phyloP scores from a whole-genome alignment of 2,797 vertebrate genomes.

The Gadopsis bispinosus region DNA sequence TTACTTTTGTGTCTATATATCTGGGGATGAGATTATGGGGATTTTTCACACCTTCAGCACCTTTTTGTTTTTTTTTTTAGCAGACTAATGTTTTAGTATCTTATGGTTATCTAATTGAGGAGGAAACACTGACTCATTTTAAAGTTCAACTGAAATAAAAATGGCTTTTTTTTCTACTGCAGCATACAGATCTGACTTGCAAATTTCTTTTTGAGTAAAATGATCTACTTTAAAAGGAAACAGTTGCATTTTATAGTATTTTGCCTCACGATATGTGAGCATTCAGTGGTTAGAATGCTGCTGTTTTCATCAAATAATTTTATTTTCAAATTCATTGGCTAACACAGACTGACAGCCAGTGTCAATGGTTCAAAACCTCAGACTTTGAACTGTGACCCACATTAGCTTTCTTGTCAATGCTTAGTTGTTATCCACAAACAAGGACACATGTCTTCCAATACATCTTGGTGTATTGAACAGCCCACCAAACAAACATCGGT shows the following conservation, averaged over 20 bases:
- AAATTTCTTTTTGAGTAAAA: neutral
- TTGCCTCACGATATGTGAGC: neutral
- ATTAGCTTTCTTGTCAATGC: neutral
- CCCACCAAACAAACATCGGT: neutral
- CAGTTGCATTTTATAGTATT: neutral
- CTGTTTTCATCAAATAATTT: neutral
- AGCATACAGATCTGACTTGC: neutral
- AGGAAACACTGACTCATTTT: conserved; percentile 7
- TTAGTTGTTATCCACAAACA: conserved; percentile 20
- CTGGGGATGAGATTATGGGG: neutral
- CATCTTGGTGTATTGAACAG: conserved; percentile 3
- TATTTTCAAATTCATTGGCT: neutral
- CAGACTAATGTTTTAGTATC: conserved; percentile 7
- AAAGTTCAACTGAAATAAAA: neutral
- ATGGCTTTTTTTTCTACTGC: neutral
- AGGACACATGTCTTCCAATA: neutral
- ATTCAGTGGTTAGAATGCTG: neutral
- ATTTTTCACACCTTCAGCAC: conserved; percentile 5
- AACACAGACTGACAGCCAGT: too few species aligned
- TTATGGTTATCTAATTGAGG: neutral
- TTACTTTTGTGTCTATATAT: conserved; percentile 2
- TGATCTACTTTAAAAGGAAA: neutral
- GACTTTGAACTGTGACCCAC: conserved; percentile 9
- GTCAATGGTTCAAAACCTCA: neutral
- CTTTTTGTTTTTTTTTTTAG: neutral